A percentile compares a stretch with the other conserved stretches of the same genome.
These are phyloP conservation scores for Rhombomys opimus DNA, from an alignment of 2,113 vertebrate genomes.

Conservation along the genomic window DNA sequence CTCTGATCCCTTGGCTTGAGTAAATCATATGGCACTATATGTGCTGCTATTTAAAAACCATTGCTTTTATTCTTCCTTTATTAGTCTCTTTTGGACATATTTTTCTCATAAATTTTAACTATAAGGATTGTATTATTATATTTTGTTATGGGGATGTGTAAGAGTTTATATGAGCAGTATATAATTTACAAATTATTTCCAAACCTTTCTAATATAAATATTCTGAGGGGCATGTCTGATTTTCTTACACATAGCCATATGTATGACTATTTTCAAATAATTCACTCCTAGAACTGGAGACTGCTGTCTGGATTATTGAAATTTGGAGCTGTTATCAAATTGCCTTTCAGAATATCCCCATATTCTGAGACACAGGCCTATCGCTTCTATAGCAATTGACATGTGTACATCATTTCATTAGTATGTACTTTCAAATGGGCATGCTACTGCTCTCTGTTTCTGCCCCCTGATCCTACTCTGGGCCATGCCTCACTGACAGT, in stretches of 20 bases:
- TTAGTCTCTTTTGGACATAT: not conserved
- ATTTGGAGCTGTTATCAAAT: not conserved
- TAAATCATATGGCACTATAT: not conserved
- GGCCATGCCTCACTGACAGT: not conserved
- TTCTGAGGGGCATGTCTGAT: not conserved
- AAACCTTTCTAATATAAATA: conserved; percentile 11
- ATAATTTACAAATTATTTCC: conserved; percentile 18
- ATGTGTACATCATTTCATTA: not conserved
- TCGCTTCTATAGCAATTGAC: not conserved
- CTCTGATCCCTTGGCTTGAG: not conserved
- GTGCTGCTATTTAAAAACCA: not conserved
- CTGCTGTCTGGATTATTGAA: not conserved
- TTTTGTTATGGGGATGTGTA: conserved; percentile 16
- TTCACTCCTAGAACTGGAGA: not conserved
- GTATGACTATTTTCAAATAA: not conserved
- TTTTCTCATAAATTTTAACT: conserved; percentile 19
- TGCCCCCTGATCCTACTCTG: not conserved
- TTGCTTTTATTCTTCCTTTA: not conserved
- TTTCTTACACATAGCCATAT: not conserved
- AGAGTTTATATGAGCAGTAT: not conserved
- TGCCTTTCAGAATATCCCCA: not conserved
- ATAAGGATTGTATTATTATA: not conserved
- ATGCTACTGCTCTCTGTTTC: not conserved
- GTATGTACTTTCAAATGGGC: not conserved
- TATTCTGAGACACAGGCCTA: not conserved